These are phyloP conservation scores for Acanthisitta chloris DNA, from an alignment of 2,113 vertebrate genomes.

Conservation along the genomic window DNA sequence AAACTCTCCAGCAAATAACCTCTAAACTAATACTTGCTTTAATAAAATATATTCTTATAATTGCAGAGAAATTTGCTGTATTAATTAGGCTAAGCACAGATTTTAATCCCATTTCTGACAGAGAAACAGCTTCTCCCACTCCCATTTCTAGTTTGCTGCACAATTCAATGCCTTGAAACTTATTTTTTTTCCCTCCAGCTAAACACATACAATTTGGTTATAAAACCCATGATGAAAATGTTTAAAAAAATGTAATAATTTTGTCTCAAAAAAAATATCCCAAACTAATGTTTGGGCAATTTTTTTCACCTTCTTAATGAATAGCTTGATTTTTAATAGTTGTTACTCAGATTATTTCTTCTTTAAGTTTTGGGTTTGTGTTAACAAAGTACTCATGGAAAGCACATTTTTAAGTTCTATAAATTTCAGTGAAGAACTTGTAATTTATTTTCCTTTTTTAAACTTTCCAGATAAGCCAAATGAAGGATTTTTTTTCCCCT, in stretches of 20 bases:
- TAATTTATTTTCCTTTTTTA: neutral
- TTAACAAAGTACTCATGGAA: neutral
- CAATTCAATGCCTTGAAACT: neutral
- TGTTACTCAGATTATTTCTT: neutral
- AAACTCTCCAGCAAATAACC: neutral
- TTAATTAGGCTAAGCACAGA: neutral
- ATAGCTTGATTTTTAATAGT: neutral
- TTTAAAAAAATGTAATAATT: neutral
- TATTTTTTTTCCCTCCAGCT: neutral
- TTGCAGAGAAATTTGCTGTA: neutral
- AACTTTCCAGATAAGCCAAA: neutral
- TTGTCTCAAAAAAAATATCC: neutral
- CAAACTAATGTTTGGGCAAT: neutral
- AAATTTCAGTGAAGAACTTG: neutral
- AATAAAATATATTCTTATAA: neutral
- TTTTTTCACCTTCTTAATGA: neutral
- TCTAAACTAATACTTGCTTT: neutral
- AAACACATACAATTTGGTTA: neutral
- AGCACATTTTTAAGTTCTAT: neutral
- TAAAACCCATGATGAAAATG: neutral
- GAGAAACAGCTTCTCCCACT: neutral
- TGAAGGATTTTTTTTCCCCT: neutral
- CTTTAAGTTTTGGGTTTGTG: neutral
- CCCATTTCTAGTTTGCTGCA: neutral
- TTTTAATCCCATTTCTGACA: neutral